Evolutionary conservation across 2,113 vertebrate genomes (phyloP).

Genomic region (Gallinago undulata): DNA sequence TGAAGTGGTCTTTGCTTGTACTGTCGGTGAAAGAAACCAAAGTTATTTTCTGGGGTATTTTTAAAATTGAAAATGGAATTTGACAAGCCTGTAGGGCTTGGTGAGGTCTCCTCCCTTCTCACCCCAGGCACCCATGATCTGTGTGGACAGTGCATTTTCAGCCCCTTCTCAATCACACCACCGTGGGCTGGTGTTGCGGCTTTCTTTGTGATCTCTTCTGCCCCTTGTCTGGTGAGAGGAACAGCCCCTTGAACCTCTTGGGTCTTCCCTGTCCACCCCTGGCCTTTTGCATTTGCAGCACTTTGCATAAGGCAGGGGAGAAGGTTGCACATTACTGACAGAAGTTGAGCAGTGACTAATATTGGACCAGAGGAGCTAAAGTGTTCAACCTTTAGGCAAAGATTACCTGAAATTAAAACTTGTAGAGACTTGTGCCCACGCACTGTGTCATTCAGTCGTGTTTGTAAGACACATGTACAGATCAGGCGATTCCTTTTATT

Average conservation of each 20-base stretch:
- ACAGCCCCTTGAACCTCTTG: not conserved
- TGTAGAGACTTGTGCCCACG: not conserved
- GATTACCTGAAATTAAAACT: constrained; percentile 48
- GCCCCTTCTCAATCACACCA: accelerated
- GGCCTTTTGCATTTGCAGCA: not conserved
- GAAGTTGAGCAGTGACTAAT: not conserved
- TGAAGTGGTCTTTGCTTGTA: not conserved
- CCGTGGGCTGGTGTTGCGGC: accelerated
- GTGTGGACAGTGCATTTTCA: accelerated
- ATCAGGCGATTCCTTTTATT: constrained; percentile 40
- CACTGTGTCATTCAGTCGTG: not conserved
- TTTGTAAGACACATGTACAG: constrained; percentile 58
- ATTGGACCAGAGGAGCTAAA: not conserved
- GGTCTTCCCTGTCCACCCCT: not conserved
- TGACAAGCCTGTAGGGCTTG: not conserved
- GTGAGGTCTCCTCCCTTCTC: not conserved
- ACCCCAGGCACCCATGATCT: not conserved
- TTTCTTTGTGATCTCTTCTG: not conserved
- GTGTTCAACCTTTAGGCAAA: constrained; percentile 45
- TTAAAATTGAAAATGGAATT: not conserved
- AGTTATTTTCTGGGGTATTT: not conserved
- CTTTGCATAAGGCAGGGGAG: not conserved
- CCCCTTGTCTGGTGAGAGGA: not conserved
- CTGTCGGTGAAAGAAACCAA: not conserved
- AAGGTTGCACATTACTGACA: not conserved